These are phyloP conservation scores for Caerostris darwini DNA, from an alignment of 1,140 invertebrate genomes.

Conservation along the genomic window DNA sequence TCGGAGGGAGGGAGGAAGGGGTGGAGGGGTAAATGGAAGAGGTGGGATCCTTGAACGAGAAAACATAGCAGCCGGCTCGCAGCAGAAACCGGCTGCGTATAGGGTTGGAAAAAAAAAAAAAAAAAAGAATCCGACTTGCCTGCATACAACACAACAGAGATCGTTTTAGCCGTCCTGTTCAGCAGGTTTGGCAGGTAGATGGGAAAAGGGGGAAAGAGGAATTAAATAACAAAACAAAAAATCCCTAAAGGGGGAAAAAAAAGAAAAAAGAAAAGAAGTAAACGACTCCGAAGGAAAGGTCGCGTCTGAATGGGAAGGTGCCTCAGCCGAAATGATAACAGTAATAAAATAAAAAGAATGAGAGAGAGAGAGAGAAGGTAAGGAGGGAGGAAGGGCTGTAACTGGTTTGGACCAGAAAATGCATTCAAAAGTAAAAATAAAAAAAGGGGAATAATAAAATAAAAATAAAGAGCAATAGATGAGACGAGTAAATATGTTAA, in stretches of 20 bases:
- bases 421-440: not conserved
- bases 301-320: slow-evolving; percentile 55
- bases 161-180: slow-evolving; percentile 16
- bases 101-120: not conserved
- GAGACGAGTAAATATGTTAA: slow-evolving; percentile 50
- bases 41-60: slow-evolving; percentile 49
- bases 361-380: not conserved
- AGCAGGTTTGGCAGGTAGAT: slow-evolving; percentile 70
- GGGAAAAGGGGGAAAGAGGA: not conserved
- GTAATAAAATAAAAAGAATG: slow-evolving; percentile 65
- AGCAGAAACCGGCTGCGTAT: slow-evolving; percentile 2
- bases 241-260: not conserved
- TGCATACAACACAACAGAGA: not conserved
- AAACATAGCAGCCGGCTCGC: not conserved
- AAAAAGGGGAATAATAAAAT: not conserved
- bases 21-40: not conserved
- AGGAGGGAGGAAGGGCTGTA: not conserved
- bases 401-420: slow-evolving; percentile 57
- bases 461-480: slow-evolving; percentile 14
- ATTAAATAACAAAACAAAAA: slow-evolving; percentile 2
- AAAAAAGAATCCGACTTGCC: not conserved
- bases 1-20: not conserved
- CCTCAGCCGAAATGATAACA: slow-evolving; percentile 62
- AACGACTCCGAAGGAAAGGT: slow-evolving; percentile 29
- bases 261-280: not conserved